Evolutionary conservation across 2,113 vertebrate genomes (phyloP), one percentile per base, ranked within the genome.

Genomic region (Protobothrops mucrosquamatus): DNA sequence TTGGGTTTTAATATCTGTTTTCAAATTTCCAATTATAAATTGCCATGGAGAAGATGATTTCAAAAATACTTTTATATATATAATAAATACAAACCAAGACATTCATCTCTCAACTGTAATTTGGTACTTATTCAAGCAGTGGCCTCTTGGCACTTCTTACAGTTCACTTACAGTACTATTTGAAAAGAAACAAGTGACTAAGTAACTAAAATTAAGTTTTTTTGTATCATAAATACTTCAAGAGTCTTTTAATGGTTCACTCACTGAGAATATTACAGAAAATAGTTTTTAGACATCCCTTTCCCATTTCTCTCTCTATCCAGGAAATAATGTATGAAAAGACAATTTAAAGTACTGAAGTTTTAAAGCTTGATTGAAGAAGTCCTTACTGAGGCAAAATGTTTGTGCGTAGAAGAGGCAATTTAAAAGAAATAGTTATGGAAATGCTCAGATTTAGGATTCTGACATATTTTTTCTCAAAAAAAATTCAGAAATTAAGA

Each of bases 221-320:
- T 52, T 88, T 52, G 39, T 88, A 64, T 56, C 91, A 92, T 92
- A 92, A 92, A 89, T 92, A 74, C 88, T 92, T 43, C 91, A 92
- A 81, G 59, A 87, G 7, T 18, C 87, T 92, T 81, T 92, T 52
- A 55, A 64, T 55, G 51, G 59, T 74, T 92, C 91, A 23, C 29
- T 92, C 69, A 23, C 91, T 54, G n/a, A 69, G 59, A 54, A 74
- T 52, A 55, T 61, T 56, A 74, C 14, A 54, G 81, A 74, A 92
- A 92, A 48, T 18, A 69, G 54, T 54, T 43, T 88, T 87, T 43
- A 88, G 87, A 34, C 51, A 55, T 74, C 64, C 91, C 14, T 92
- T 69, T 55, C n/a, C 51, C 8, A 46, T 92, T 74, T 51, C 74
- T 92, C 51, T 92, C 85, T 34, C n/a, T 39, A 69, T 51, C 69